Evolutionary conservation across 2,888 invertebrate species (phyloP).

Genomic region (Ophion obscuratus): DNA sequence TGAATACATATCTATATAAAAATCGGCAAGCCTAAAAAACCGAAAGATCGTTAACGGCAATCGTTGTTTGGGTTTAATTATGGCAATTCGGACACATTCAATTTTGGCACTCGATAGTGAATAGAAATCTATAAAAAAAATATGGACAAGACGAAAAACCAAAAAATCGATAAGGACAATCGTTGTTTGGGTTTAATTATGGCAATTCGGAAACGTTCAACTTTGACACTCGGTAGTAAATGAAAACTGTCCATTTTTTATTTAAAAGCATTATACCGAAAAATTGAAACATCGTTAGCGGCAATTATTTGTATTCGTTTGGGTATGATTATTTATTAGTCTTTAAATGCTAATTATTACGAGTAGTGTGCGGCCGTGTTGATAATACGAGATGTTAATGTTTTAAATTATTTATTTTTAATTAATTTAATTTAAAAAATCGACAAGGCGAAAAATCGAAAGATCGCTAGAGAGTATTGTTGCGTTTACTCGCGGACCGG

Average conservation of each 20-base stretch:
- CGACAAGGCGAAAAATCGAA: not conserved
- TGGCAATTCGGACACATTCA: slow-evolving; percentile 1
- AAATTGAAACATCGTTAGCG: no score
- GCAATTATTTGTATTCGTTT: no score
- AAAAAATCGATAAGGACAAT: not conserved
- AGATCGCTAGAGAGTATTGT: not conserved
- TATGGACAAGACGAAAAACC: not conserved
- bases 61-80: slow-evolving; percentile 25
- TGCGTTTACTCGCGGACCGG: not conserved
- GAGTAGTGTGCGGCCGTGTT: no score
- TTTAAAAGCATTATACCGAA: no score
- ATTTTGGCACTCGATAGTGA: not conserved
- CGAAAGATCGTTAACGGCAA: not conserved
- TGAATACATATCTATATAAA: slow-evolving; percentile 1
- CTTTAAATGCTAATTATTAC: no score
- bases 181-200: slow-evolving; percentile 28
- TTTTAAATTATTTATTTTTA: no score
- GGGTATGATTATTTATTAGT: no score
- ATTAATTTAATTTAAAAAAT: not conserved
- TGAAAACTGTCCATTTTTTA: no score
- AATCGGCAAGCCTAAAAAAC: not conserved
- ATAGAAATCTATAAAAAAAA: not conserved
- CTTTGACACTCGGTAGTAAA: not conserved
- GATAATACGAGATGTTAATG: no score
- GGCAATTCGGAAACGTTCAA: slow-evolving; percentile 7